A percentile compares a stretch with the other conserved stretches of the same genome.
Conservation (phyloP, 2,888 invertebrate species). For the Encarsia formosa region DNA sequence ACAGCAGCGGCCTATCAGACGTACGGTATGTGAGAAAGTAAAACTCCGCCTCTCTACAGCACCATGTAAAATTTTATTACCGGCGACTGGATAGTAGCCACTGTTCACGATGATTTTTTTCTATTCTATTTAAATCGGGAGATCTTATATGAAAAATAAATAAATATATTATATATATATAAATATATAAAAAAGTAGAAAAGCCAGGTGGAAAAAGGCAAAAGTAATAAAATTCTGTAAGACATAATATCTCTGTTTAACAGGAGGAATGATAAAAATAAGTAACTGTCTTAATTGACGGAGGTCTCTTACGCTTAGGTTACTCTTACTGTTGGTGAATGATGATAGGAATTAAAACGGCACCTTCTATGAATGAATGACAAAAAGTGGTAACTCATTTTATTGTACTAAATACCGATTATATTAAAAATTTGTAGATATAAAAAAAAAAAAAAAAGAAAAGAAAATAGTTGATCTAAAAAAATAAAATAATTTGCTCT, state of each 20-base stretch:
- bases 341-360: constrained; percentile 18
- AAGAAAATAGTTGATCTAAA: constrained; percentile 18
- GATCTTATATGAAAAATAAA: no score
- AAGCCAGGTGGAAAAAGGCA: constrained; percentile 5
- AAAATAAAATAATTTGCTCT: constrained; percentile 19
- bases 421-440: constrained; percentile 33
- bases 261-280: background rate
- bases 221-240: no score
- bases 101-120: constrained; percentile 16
- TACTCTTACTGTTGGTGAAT: constrained; percentile 22
- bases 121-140: constrained; percentile 15
- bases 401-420: constrained; percentile 29
- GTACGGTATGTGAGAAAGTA: constrained; percentile 60
- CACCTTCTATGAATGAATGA: constrained; percentile 5
- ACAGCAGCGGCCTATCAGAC: constrained; percentile 56
- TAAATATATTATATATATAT: constrained; percentile 2
- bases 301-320: constrained; percentile 24
- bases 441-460: constrained; percentile 20
- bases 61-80: constrained; percentile 23
- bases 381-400: constrained; percentile 17
- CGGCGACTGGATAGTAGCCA: constrained; percentile 7
- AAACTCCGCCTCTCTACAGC: constrained; percentile 16
- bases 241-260: no score
- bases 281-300: constrained; percentile 11
- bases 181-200: background rate